Conservation (phyloP, 2,888 invertebrate species). For the Hydrotaea cyrtoneurina region DNA sequence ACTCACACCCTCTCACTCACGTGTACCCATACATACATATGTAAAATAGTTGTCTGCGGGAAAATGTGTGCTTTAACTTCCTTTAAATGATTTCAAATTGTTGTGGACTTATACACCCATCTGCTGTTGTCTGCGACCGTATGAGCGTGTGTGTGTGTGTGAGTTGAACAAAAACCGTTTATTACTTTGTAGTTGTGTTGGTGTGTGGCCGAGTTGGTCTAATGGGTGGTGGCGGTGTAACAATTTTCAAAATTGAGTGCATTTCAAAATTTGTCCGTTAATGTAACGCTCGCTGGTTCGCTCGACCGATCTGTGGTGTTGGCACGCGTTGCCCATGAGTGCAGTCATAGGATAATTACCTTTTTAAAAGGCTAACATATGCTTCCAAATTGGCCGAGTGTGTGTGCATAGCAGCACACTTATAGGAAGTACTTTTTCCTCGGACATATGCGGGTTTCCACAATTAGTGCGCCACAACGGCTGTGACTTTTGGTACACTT, state of each 20-base stretch:
- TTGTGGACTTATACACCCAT: background rate
- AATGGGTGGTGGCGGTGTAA: background rate
- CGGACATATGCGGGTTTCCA: background rate
- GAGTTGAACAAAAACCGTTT: background rate
- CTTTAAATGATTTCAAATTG: constrained; percentile 3
- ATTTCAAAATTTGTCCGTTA: constrained; percentile 25
- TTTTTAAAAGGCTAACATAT: constrained; percentile 38
- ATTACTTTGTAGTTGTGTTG: background rate
- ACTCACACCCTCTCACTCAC: too few species aligned
- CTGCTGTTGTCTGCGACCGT: background rate
- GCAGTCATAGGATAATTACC: constrained; percentile 23
- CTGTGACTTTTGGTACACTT: background rate
- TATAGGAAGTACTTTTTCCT: too few species aligned
- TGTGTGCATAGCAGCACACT: too few species aligned
- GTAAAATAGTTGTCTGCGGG: background rate
- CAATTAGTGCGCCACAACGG: background rate
- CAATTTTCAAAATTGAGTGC: constrained; percentile 19
- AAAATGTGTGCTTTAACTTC: constrained; percentile 4
- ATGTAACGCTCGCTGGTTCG: background rate
- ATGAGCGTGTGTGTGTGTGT: background rate
- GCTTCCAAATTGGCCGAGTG: background rate
- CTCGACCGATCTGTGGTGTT: background rate
- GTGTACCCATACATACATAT: background rate
- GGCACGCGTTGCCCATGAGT: constrained; percentile 15
- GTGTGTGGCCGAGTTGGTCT: background rate